Percentiles rank a stretch among this genome's conserved stretches.
These are phyloP conservation scores for Dryobates pubescens DNA, from an alignment of 2,797 vertebrate genomes.

Conservation along the genomic window DNA sequence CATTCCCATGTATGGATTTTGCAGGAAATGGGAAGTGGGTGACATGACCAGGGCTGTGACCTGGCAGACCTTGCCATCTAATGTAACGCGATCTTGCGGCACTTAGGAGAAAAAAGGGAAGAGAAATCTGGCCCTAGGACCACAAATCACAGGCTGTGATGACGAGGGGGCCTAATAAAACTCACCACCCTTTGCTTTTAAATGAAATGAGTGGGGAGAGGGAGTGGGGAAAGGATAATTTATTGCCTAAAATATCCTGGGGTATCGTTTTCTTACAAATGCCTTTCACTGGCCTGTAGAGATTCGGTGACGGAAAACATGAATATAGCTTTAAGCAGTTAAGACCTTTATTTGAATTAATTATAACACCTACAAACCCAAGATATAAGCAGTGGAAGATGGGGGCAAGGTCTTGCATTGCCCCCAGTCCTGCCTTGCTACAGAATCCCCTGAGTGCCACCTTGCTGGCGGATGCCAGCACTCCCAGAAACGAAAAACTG, in stretches of 20 bases:
- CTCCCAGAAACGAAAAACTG: neutral
- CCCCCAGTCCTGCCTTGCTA: neutral
- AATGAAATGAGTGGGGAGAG: slow-evolving; percentile 37
- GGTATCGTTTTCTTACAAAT: slow-evolving; percentile 58
- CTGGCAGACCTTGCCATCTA: slow-evolving; percentile 53
- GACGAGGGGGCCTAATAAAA: slow-evolving; percentile 72
- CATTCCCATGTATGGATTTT: slow-evolving; percentile 7
- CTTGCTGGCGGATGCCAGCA: neutral
- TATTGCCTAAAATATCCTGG: slow-evolving; percentile 22
- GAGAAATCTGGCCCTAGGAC: slow-evolving; percentile 59
- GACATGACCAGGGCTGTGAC: slow-evolving; percentile 60
- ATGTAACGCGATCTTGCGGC: slow-evolving; percentile 47
- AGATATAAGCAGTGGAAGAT: neutral
- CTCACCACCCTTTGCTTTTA: slow-evolving; percentile 64
- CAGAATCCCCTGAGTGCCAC: neutral
- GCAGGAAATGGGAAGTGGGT: slow-evolving; percentile 68
- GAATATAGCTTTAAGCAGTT: neutral
- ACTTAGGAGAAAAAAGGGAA: slow-evolving; percentile 37
- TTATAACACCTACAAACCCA: neutral
- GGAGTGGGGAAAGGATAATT: slow-evolving; percentile 61
- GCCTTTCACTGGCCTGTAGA: slow-evolving; percentile 19
- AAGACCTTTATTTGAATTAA: slow-evolving; percentile 37
- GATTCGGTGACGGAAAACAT: slow-evolving; percentile 3
- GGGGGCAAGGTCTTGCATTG: neutral
- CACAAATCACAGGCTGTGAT: slow-evolving; percentile 75